Evolutionary conservation across 2,113 vertebrate genomes (phyloP), one percentile per base, ranked within the genome.

Genomic region (Percopsis transmontana): DNA sequence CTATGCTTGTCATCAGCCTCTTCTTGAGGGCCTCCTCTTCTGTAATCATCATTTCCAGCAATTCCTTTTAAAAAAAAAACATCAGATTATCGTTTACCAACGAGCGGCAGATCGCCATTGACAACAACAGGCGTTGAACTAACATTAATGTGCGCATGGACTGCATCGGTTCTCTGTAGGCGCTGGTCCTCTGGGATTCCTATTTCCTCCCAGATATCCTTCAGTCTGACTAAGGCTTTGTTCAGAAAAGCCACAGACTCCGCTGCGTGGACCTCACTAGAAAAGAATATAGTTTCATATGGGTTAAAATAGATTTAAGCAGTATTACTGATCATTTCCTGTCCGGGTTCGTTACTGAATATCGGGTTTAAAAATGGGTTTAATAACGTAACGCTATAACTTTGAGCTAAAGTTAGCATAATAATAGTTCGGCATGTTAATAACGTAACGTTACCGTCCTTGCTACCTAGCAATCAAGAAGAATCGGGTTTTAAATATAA

Each of bases 171-270:
- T 65, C 96, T 94, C 74, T 95, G 92, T 10, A 96, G 41, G 0
- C 93, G 87, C 66, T 94, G 91, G 62, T 91, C 92, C 59, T 93
- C 93, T 1, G 89, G 88, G 40, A 94, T 91, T 3, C 93, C 92
- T 0, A 94, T 92, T 66, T 92, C 90, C 45, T 97, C 96, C 96
- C 97, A 98, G 50, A 99, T 97, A 40, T 93, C 91, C 67, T 93
- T 92, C 67, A 99, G 85, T 33, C 76, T 85, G 21, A 59, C 59
- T 64, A 97, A 85, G 5, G 96, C 95, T 64, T 87, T 91, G 75
- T 94, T 94, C 69, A 97, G 88, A 80, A 92, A 96, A 1, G 91
- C 77, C 55, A 95, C 90, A 2, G 94, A 94, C 80, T 99, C 94
- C 7, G 92, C 92, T 3, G 95, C 95, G 65, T 98, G 80, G 54